Percentiles rank a stretch among this genome's conserved stretches.
Evolutionary conservation across 2,113 vertebrate species (phyloP).

Genomic region (Pyxicephalus adspersus): DNA sequence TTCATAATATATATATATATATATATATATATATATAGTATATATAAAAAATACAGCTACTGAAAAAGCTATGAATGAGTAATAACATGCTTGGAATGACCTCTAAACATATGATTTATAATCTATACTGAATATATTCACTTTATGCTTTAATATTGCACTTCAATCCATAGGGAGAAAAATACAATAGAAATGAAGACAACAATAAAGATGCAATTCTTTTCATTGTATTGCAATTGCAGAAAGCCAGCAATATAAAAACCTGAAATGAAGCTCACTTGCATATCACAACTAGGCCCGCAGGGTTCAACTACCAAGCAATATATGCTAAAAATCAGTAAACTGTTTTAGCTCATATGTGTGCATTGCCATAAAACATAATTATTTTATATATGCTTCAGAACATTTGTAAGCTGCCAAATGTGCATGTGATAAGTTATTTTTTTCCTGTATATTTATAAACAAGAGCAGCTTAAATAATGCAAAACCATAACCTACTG

Average conservation of each 20-base stretch:
- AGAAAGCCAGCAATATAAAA: not conserved
- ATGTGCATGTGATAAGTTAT: not conserved
- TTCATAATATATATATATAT: too few species aligned
- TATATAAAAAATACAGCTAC: too few species aligned
- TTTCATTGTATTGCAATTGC: constrained; percentile 1
- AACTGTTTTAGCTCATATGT: constrained; percentile 1
- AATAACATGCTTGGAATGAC: too few species aligned
- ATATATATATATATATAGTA: too few species aligned
- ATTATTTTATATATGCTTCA: not conserved
- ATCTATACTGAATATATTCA: not conserved
- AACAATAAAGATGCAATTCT: constrained; percentile 22
- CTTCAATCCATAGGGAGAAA: not conserved
- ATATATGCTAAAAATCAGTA: constrained; percentile 3
- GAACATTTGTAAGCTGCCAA: not conserved
- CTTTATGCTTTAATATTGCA: constrained; percentile 1
- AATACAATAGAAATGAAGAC: not conserved
- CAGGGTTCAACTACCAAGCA: constrained; percentile 7
- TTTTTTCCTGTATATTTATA: not conserved
- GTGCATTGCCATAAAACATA: not conserved
- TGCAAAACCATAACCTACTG: not conserved
- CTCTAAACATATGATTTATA: too few species aligned
- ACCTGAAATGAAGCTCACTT: constrained; percentile 23
- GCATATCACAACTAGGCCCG: constrained; percentile 14
- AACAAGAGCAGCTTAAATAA: not conserved
- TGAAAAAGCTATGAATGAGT: too few species aligned